Evolutionary conservation across 1,140 invertebrate species (phyloP), one percentile per base, ranked within the genome.

Genomic region (Drosophila oshimai): DNA sequence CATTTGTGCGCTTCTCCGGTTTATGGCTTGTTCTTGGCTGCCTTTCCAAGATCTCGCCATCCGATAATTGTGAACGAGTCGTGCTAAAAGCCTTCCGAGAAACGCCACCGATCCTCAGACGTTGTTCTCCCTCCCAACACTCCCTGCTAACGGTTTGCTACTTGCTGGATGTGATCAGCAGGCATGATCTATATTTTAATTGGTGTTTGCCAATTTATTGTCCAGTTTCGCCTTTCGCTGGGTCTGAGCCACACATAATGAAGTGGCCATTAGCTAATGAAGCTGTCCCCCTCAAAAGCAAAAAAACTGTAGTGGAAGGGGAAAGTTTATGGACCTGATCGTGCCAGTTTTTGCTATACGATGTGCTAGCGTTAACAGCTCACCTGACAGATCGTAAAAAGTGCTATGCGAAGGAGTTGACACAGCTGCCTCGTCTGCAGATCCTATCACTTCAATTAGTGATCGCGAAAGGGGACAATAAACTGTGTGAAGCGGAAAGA

Each of bases 121-220:
- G 31, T 18, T n/a, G 24, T n/a, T 34, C 71, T 50, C 34, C 55
- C 58, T 61, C 46, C 53, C 65, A 75, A 15, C 65, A 55, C 69
- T 70, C 45, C 57, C 69, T 74, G 15, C 73, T 83, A 83, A 83
- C 79, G 79, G 79, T 83, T 83, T 24, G 28, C 31, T 18, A 70
- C 31, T 50, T 28, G 36, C 60, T 55, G 45, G 78, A 83, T 83
- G 75, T 61, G 54, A 80, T 80, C 77, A 31, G 57, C 64, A 49
- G 70, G 67, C 75, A 86, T 86, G 80, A 86, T 86, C 81, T 87
- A 86, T 86, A 80, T 86, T 86, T 86, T 86, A 86, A 86, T 86
- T 86, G 80, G 80, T 80, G 61, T 61, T 54, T 37, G 74, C 37
- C 57, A 72, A 72, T 72, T 72, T 72, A 72, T 81, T 55, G 47